Evolutionary conservation across 2,797 vertebrate genomes (phyloP), one percentile per base, ranked within the genome.

Genomic region (Bovichtus diacanthus): DNA sequence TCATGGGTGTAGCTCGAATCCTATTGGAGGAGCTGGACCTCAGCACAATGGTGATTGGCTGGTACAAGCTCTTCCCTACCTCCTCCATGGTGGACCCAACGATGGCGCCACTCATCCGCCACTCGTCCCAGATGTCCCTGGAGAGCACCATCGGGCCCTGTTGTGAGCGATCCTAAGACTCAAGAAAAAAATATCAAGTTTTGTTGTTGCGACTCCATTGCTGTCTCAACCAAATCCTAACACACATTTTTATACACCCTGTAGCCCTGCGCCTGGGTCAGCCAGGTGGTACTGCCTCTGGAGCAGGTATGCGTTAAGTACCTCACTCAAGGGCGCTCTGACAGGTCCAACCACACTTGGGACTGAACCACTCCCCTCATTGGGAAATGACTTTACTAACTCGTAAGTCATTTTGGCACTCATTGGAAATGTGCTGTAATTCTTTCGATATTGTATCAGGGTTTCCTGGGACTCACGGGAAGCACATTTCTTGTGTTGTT

Each of bases 1-100:
- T 99, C 94, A 99, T 99, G 98, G 98, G 98, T 1, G 97, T 99
- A 25, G 98, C 98, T 65, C 97, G 98, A 43, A 98, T 99, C 91
- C 93, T 99, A 18, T 86, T 99, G 95, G 98, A 99, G 92, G 98
- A 99, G 95, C 94, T 99, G 95, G 98, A 99, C 96, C 95, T 99
- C 91, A 98, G 96, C 78, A 95, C 95, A 70, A 95, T 98, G 92
- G 98, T 98, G 19, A 97, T 99, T 47, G 98, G 98, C 88, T 99
- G 98, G 98, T 99, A 99, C 96, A 99, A 99, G 96, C 96, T 99
- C 77, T 99, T 99, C 90, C 98, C 98, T 61, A 98, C 97, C 82
- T 99, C 98, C 83, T 99, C 98, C 1, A 99, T 99, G 98, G 98
- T 99, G 82, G 98, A 99, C 90, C 97, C 98, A 15, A 96, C 96